phyloP scores from a whole-genome alignment of 2,113 vertebrate species.

The Porphyrio hochstetteri region DNA sequence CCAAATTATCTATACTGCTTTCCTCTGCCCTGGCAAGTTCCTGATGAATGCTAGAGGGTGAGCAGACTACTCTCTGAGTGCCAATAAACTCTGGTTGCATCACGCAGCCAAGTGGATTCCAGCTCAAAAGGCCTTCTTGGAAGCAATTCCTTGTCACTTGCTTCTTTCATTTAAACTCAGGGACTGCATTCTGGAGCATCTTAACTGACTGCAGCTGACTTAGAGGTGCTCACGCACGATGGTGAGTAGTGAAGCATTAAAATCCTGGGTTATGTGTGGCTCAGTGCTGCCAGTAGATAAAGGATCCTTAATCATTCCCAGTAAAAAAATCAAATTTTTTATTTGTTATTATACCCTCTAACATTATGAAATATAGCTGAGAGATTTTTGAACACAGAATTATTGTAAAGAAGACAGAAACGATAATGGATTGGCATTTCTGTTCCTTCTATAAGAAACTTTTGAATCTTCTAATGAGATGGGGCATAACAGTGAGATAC shows the following conservation, averaged over 20 bases:
- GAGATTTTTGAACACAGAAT: neutral
- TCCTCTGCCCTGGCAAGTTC: neutral
- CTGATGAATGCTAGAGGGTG: neutral
- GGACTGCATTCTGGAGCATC: fast-evolving
- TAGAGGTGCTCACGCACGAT: neutral
- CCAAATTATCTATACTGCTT: neutral
- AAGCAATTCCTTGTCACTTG: neutral
- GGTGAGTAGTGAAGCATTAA: neutral
- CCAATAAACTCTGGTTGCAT: neutral
- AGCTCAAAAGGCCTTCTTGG: neutral
- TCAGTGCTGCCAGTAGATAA: neutral
- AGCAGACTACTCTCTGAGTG: neutral
- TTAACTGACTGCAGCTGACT: neutral
- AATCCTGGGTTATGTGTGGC: neutral
- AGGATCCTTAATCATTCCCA: neutral
- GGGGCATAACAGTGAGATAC: neutral
- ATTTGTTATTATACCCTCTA: neutral
- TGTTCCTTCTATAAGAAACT: neutral
- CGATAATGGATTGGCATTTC: neutral
- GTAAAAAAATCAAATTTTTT: neutral
- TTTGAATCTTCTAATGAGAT: neutral
- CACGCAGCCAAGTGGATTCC: neutral
- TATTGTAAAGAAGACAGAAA: neutral
- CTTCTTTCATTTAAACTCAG: neutral
- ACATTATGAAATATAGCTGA: neutral